Evolutionary conservation across 2,797 vertebrate species (phyloP).

Genomic region (Ctenopoma multispine): DNA sequence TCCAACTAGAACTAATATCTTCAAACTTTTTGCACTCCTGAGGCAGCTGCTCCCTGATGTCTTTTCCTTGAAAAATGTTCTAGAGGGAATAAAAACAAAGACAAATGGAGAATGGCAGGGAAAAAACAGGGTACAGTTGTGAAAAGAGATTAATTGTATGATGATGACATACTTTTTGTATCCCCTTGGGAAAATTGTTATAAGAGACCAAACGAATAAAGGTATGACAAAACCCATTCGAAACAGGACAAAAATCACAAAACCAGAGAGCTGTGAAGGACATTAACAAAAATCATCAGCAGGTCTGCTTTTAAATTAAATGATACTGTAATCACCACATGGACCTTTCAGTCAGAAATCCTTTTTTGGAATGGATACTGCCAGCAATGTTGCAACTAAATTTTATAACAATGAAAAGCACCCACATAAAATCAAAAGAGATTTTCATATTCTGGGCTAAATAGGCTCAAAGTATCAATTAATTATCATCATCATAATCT

Average conservation of each 20-base stretch:
- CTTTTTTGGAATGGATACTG: neutral
- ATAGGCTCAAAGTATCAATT: neutral
- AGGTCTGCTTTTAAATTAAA: neutral
- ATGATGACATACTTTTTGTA: no score
- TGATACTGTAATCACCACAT: neutral
- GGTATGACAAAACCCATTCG: neutral
- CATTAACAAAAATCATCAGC: neutral
- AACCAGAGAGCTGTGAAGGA: slow-evolving; percentile 1
- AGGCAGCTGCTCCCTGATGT: slow-evolving; percentile 90
- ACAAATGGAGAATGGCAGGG: neutral
- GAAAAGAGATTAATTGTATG: neutral
- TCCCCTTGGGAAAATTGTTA: no score
- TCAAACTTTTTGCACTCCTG: slow-evolving; percentile 87
- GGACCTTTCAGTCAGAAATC: no score
- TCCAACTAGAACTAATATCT: slow-evolving; percentile 87
- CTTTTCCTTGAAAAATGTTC: slow-evolving; percentile 93
- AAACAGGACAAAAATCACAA: neutral
- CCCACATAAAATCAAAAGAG: neutral
- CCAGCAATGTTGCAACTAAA: neutral
- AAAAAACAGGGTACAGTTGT: neutral
- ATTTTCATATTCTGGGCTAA: neutral
- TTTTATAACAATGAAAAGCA: neutral
- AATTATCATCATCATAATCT: neutral
- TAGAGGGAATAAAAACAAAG: slow-evolving; percentile 49
- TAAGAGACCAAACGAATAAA: neutral